These are phyloP conservation scores for Acanthurus lineatus DNA, from an alignment of 2,797 vertebrate genomes.

Conservation along the genomic window DNA sequence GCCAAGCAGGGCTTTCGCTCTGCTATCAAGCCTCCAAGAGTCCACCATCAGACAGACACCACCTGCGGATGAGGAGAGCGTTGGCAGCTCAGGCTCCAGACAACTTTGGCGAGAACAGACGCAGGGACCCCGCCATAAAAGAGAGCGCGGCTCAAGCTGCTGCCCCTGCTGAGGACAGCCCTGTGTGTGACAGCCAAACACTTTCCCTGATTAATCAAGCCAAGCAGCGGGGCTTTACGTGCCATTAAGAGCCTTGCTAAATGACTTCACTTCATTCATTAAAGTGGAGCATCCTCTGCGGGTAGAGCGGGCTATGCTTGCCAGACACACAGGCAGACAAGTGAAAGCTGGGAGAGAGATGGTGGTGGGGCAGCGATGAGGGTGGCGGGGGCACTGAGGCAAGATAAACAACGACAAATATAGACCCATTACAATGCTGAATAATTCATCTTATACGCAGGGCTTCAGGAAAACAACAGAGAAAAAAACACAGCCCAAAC, in stretches of 20 bases:
- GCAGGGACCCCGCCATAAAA: slow-evolving; percentile 59
- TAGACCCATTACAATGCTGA: slow-evolving; percentile 82
- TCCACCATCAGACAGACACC: slow-evolving; percentile 15
- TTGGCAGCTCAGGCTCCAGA: slow-evolving; percentile 35
- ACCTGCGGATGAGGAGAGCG: slow-evolving; percentile 53
- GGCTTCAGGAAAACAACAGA: slow-evolving; percentile 74
- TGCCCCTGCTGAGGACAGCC: slow-evolving; percentile 73
- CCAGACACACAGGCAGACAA: slow-evolving; percentile 56
- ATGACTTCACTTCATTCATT: slow-evolving; percentile 85
- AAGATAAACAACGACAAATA: slow-evolving; percentile 84
- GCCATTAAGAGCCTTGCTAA: slow-evolving; percentile 80
- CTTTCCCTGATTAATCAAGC: slow-evolving; percentile 85
- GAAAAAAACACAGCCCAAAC: slow-evolving; percentile 49
- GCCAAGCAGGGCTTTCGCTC: slow-evolving; percentile 9
- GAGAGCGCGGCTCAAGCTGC: slow-evolving; percentile 52
- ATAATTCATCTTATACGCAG: slow-evolving; percentile 81
- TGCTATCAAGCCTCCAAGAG: slow-evolving; percentile 35
- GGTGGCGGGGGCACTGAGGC: slow-evolving; percentile 68
- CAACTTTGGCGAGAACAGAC: slow-evolving; percentile 51
- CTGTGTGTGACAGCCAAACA: slow-evolving; percentile 77
- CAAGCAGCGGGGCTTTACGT: slow-evolving; percentile 78
- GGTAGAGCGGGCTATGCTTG: slow-evolving; percentile 47
- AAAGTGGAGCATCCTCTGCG: slow-evolving; percentile 76
- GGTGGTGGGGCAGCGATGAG: slow-evolving; percentile 63
- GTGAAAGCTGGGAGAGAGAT: slow-evolving; percentile 55